These are phyloP conservation scores for Eurois occulta DNA, from an alignment of 2,888 invertebrate genomes.

Conservation along the genomic window DNA sequence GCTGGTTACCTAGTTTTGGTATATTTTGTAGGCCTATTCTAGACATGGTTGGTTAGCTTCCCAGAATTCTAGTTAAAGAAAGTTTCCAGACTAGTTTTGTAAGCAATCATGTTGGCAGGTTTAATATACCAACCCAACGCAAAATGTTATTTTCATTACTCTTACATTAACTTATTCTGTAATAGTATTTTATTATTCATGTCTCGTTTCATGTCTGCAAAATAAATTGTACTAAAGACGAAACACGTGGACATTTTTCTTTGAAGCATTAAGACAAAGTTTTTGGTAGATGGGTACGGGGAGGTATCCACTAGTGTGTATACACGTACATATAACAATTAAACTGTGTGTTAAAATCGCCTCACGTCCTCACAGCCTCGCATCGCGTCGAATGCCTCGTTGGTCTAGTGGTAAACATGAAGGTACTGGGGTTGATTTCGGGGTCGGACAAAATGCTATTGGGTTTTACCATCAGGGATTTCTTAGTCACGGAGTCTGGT, in stretches of 20 bases:
- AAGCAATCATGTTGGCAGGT: slow-evolving; percentile 19
- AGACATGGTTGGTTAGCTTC: background rate
- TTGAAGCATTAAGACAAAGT: background rate
- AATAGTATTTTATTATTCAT: slow-evolving; percentile 5
- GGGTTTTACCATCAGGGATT: too few relatives aligned
- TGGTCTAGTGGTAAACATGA: too few relatives aligned
- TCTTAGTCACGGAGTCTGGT: too few relatives aligned
- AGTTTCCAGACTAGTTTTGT: slow-evolving; percentile 12
- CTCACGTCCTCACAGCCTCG: background rate
- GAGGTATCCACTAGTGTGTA: background rate
- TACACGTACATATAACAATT: background rate
- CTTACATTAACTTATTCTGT: background rate
- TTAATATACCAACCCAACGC: slow-evolving; percentile 15
- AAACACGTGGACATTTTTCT: slow-evolving; percentile 11
- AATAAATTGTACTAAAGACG: background rate
- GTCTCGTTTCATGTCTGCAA: background rate
- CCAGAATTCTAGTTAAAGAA: slow-evolving; percentile 21
- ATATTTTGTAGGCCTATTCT: background rate
- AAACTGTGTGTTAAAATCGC: background rate
- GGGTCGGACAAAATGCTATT: too few relatives aligned
- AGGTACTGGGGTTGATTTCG: too few relatives aligned
- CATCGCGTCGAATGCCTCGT: background rate
- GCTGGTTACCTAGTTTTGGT: background rate
- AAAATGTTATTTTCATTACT: slow-evolving; percentile 9
- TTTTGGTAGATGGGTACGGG: background rate